Conservation (phyloP, 2,113 vertebrate species). For the Toxostoma redivivum region DNA sequence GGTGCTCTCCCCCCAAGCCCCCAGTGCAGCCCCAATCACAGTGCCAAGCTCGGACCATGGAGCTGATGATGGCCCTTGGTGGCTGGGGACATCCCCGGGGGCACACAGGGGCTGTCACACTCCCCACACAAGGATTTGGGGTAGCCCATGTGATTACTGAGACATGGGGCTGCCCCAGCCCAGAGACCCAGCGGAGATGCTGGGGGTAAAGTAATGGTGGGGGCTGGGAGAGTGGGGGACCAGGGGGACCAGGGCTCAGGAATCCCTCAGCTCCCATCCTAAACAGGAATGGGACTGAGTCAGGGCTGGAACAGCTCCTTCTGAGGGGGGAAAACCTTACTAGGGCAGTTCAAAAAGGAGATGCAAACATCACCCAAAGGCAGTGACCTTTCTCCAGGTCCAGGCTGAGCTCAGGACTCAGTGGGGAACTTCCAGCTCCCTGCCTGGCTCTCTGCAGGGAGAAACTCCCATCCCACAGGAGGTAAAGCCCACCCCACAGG, state of each 20-base stretch:
- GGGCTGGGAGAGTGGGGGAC: background rate
- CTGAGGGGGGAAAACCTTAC: background rate
- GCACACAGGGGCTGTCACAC: background rate
- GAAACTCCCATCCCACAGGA: background rate
- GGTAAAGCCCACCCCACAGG: background rate
- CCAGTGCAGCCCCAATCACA: background rate
- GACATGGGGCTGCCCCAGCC: background rate
- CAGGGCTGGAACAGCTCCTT: background rate
- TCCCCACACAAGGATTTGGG: background rate
- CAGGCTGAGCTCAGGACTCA: background rate
- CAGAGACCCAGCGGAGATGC: background rate
- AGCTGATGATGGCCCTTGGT: background rate
- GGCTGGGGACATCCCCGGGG: accelerated
- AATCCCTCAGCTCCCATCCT: background rate
- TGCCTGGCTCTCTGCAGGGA: background rate
- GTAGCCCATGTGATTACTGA: background rate
- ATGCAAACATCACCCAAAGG: background rate
- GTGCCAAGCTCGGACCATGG: accelerated
- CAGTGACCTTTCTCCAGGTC: background rate
- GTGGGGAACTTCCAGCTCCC: background rate
- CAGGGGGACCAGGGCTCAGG: background rate
- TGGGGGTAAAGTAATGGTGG: accelerated
- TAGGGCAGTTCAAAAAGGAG: background rate
- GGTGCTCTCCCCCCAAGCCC: background rate
- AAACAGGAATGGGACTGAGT: background rate